These are phyloP conservation scores for Phylloscopus trochiloides DNA, from an alignment of 2,113 vertebrate genomes.

Conservation along the genomic window DNA sequence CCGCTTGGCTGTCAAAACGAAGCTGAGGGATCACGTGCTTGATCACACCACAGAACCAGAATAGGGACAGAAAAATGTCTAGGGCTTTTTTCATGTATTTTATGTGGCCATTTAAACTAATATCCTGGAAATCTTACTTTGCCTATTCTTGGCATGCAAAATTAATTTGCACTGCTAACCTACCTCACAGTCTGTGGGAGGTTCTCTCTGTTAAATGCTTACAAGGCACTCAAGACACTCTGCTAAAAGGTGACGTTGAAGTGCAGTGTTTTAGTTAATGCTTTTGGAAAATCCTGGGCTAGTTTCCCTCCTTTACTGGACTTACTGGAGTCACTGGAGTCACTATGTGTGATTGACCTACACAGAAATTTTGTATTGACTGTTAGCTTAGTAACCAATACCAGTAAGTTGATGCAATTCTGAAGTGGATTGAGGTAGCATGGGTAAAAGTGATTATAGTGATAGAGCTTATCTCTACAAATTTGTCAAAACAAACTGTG, in stretches of 20 bases:
- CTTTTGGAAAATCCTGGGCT: background rate
- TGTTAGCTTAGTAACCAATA: background rate
- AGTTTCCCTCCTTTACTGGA: background rate
- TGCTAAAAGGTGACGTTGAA: background rate
- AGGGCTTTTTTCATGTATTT: background rate
- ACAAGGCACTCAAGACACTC: background rate
- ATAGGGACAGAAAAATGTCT: background rate
- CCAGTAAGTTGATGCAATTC: background rate
- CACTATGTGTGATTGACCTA: background rate
- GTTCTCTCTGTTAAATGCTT: background rate
- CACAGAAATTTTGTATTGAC: background rate
- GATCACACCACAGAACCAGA: background rate
- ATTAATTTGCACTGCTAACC: background rate
- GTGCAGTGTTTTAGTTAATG: background rate
- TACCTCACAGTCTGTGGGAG: background rate
- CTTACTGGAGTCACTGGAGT: background rate
- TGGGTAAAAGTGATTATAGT: background rate
- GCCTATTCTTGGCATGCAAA: background rate
- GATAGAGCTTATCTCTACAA: slow-evolving; percentile 25
- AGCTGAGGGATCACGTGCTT: background rate
- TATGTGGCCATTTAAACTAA: background rate
- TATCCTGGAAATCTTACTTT: background rate
- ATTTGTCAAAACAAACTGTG: slow-evolving; percentile 7
- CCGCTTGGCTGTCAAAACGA: background rate
- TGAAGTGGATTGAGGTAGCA: background rate